Evolutionary conservation across 1,140 invertebrate species (phyloP).

Genomic region (Ceratosolen fusciceps): DNA sequence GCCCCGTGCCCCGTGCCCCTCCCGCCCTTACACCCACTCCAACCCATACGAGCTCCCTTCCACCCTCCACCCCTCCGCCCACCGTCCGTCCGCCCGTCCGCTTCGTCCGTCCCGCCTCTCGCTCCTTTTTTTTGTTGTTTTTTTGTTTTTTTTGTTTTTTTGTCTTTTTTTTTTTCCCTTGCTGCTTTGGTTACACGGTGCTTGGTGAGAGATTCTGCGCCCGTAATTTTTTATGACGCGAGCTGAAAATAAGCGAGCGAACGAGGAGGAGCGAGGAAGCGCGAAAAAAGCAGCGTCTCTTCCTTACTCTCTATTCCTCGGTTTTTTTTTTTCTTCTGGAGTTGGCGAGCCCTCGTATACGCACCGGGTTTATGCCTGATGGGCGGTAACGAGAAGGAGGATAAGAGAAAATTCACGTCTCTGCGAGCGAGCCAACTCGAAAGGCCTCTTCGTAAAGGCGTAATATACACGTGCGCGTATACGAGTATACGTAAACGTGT

Average conservation of each 20-base stretch:
- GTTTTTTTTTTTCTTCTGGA: not conserved
- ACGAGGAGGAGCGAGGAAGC: not conserved
- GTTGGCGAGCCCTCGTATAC: not conserved
- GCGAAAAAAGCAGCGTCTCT: slow-evolving; percentile 10
- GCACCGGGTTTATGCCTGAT: slow-evolving; percentile 2
- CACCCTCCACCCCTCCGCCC: slow-evolving; percentile 29
- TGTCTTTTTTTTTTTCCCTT: slow-evolving; percentile 33
- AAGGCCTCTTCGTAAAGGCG: not conserved
- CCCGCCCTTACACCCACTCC: not conserved
- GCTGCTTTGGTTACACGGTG: slow-evolving; percentile 12
- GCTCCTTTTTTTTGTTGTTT: slow-evolving; percentile 42
- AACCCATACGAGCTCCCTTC: slow-evolving; percentile 35
- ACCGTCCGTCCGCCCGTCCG: slow-evolving; percentile 10
- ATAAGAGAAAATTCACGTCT: slow-evolving; percentile 18
- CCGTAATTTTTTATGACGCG: slow-evolving; percentile 32
- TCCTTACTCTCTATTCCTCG: not conserved
- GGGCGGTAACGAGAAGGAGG: slow-evolving; percentile 6
- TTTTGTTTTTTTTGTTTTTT: too few relatives aligned
- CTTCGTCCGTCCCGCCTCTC: slow-evolving; percentile 5
- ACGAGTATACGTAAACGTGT: too few relatives aligned
- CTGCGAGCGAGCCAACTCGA: not conserved
- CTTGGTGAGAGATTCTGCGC: not conserved
- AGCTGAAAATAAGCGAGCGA: not conserved
- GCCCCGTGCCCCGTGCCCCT: not conserved
- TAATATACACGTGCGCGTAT: slow-evolving; percentile 9